Evolutionary conservation across 2,888 invertebrate species (phyloP).

Genomic region (Apodemia duryi): DNA sequence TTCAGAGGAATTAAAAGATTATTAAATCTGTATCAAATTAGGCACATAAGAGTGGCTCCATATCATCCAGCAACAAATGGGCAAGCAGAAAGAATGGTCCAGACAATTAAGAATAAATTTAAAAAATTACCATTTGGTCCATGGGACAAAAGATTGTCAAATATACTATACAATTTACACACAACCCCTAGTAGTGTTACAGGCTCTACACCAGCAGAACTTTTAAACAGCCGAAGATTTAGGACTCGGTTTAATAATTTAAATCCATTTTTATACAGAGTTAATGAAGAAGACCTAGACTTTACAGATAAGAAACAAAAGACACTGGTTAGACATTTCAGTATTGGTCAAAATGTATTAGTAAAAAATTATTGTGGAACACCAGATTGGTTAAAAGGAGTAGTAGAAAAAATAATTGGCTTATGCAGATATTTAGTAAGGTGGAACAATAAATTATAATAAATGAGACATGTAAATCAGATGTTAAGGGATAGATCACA

Average conservation of each 20-base stretch:
- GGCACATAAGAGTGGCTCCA: not conserved
- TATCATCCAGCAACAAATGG: conserved; percentile 4
- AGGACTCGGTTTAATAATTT: not conserved
- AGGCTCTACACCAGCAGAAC: not conserved
- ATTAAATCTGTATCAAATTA: not conserved
- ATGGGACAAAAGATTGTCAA: conserved; percentile 4
- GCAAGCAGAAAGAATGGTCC: conserved; percentile 1
- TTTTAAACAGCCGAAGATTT: not conserved
- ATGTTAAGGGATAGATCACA: conserved; percentile 4
- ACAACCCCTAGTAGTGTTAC: conserved; percentile 2
- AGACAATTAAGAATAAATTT: not conserved
- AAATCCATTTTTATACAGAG: not conserved
- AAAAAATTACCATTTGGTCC: not conserved
- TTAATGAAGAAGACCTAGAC: too few relatives aligned
- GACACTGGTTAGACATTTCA: too few relatives aligned
- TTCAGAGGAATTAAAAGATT: not conserved
- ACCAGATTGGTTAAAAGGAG: not conserved
- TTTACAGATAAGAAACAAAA: too few relatives aligned
- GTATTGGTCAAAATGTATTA: too few relatives aligned
- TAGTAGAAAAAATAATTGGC: not conserved
- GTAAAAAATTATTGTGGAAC: not conserved
- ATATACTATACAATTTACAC: not conserved
- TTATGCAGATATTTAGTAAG: not conserved
- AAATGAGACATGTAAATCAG: conserved; percentile 1
- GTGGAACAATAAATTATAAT: not conserved